Evolutionary conservation across 2,113 vertebrate species (phyloP), one percentile per base, ranked within the genome.

Genomic region (Eublepharis macularius): DNA sequence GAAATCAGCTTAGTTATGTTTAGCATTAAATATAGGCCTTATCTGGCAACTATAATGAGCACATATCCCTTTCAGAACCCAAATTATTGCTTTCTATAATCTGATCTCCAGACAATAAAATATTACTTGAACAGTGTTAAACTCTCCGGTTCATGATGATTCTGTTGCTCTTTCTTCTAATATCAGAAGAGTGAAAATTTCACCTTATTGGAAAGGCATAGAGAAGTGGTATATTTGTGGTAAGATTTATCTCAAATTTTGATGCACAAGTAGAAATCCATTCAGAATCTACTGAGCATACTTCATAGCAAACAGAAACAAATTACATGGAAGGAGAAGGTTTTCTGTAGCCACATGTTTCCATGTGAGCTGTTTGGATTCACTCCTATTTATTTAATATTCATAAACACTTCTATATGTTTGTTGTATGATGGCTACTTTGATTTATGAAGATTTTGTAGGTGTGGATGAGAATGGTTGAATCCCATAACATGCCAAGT

Each of bases 351-450:
- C 60, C 39, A 45, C 11, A 17, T 81, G 32, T 24, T 81, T 76
- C 41, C 47, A 45, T 70, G 41, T 39, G 54, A 54, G 54, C 32
- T 70, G 41, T 72, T 87, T 36, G 81, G 13, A 72, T 45, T 41
- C n/a, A 39, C 6, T 63, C 51, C 51, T 16, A 24, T 24, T 63
- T 82, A 47, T 43, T 45, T 36, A 41, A 6, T 24, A 78, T 47
- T 80, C 43, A 57, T 45, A 60, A 70, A 72, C 66, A 72, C 57
- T 39, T 47, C 76, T 68, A 60, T 69, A 24, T 65, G 24, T 49
- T 41, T 75, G n/a, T 87, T 39, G 36, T 45, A 63, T 81, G 63
- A 83, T 73, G 81, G 41, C n/a, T 51, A 72, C 57, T 19, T 87
- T 83, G 43, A 51, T 78, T 78, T 80, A 63, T 63, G 81, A 74